phyloP scores from a whole-genome alignment of 2,888 invertebrate species.

The Mayetiola destructor region DNA sequence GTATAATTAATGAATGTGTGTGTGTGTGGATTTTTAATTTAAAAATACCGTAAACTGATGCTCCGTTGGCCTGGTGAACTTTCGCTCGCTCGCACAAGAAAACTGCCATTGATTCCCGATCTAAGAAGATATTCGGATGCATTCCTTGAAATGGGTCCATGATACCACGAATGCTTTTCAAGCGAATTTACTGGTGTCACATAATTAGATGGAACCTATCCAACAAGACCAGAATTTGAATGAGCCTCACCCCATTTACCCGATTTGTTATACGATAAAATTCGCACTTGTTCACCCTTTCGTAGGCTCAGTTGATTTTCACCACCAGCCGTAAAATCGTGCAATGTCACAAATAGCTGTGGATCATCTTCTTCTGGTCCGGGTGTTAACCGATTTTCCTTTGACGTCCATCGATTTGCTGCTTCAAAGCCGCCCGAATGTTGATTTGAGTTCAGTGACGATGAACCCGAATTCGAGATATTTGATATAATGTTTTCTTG shows the following conservation, averaged over 20 bases:
- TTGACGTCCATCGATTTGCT: conserved; percentile 82
- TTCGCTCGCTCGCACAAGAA: conserved; percentile 94
- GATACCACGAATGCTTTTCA: conserved; percentile 98
- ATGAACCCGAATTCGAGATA: conserved; percentile 16
- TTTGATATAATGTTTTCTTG: conserved; percentile 13
- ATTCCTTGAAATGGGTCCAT: conserved; percentile 92
- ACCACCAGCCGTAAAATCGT: conserved; percentile 96
- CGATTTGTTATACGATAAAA: conserved; percentile 94
- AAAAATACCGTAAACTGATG: conserved; percentile 37
- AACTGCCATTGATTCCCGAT: conserved; percentile 97
- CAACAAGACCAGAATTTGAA: conserved; percentile 74
- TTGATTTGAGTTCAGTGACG: conserved; percentile 24
- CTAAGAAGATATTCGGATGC: conserved; percentile 96
- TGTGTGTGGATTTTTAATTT: too few species aligned
- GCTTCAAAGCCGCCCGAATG: conserved; percentile 35
- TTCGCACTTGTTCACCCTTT: conserved; percentile 93
- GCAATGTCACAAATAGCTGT: conserved; percentile 91
- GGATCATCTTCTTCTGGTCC: conserved; percentile 87
- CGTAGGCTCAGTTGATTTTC: conserved; percentile 93
- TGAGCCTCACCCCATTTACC: conserved; percentile 99
- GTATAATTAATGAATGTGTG: too few species aligned
- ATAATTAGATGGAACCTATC: conserved; percentile 99
- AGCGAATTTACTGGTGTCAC: conserved; percentile 95
- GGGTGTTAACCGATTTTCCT: conserved; percentile 78
- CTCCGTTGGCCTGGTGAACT: conserved; percentile 92